Evolutionary conservation across 2,113 vertebrate genomes (phyloP).

Genomic region (Prionailurus viverrinus): DNA sequence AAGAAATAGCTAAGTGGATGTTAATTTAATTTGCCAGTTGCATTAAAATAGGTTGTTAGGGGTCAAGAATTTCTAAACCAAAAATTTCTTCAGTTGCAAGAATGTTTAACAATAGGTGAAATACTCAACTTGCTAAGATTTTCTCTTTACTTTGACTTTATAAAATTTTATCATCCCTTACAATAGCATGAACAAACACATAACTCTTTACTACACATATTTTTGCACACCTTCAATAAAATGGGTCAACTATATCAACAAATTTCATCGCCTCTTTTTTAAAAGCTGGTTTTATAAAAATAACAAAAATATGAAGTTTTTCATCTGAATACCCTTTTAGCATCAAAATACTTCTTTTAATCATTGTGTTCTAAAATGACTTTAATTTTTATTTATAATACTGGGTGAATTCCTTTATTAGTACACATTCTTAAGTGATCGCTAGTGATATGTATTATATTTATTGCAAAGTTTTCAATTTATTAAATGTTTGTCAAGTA

Average conservation of each 20-base stretch:
- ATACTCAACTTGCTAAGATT: slow-evolving; percentile 33
- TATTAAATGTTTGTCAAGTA: not conserved
- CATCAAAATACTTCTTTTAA: not conserved
- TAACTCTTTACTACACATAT: not conserved
- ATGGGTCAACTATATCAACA: not conserved
- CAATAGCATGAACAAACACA: not conserved
- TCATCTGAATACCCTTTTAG: not conserved
- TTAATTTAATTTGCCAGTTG: not conserved
- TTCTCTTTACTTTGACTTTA: not conserved
- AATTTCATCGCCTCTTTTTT: not conserved
- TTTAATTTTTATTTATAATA: not conserved
- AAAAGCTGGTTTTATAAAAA: slow-evolving; percentile 5
- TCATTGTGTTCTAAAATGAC: not conserved
- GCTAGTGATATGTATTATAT: not conserved
- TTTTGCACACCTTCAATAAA: slow-evolving; percentile 14
- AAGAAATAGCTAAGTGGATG: not conserved
- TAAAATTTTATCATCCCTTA: not conserved
- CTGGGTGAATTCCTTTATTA: not conserved
- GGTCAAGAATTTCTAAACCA: not conserved
- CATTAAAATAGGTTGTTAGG: not conserved
- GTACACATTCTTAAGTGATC: not conserved
- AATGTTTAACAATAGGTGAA: not conserved
- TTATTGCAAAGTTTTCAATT: slow-evolving; percentile 33
- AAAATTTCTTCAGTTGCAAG: not conserved
- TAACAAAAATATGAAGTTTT: slow-evolving; percentile 31